phyloP scores from a whole-genome alignment of 1,140 invertebrate species.

The Aricia agestis region DNA sequence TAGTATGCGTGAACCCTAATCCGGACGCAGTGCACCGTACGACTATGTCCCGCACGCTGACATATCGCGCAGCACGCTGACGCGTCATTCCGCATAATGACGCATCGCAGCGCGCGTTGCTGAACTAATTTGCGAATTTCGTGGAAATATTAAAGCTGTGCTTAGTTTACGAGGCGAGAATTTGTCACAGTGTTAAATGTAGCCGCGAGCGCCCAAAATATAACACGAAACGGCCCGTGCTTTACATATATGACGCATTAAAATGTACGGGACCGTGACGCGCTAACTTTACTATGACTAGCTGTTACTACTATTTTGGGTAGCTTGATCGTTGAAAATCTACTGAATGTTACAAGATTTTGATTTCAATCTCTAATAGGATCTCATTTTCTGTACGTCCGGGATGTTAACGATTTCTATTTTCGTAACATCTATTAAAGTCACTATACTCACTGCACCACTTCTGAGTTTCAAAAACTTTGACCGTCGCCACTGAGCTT shows the following conservation, averaged over 20 bases:
- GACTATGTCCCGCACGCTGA: not conserved
- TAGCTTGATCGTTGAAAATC: too few species aligned
- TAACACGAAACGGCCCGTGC: not conserved
- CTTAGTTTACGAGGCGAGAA: not conserved
- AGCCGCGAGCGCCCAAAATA: not conserved
- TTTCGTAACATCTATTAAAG: too few species aligned
- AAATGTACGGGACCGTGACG: not conserved
- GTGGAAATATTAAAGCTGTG: not conserved
- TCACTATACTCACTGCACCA: too few species aligned
- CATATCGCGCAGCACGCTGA: not conserved
- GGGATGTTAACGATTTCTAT: too few species aligned
- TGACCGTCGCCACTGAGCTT: too few species aligned
- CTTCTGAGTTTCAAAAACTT: too few species aligned
- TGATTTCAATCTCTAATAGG: too few species aligned
- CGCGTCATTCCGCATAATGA: not conserved
- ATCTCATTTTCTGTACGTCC: too few species aligned
- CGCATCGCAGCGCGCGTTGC: not conserved
- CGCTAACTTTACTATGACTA: not conserved
- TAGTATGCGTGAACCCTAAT: not conserved
- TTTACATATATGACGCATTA: not conserved
- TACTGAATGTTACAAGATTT: too few species aligned
- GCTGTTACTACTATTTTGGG: not conserved
- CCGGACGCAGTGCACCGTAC: not conserved
- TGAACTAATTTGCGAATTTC: not conserved
- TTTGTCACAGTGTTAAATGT: conserved; percentile 3